Evolutionary conservation across 2,888 invertebrate genomes (phyloP).

Genomic region (Coelinius sp.): DNA sequence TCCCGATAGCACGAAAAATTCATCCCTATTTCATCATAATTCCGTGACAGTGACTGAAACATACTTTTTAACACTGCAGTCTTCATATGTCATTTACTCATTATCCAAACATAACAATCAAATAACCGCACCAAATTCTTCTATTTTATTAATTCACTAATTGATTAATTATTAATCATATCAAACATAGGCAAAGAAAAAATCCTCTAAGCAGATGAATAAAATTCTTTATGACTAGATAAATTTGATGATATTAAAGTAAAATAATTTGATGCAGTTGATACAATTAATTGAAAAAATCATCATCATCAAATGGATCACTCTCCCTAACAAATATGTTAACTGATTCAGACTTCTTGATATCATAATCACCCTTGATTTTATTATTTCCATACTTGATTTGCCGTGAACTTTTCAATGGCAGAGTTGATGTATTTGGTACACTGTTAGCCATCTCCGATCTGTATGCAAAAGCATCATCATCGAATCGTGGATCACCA

Average conservation of each 20-base stretch:
- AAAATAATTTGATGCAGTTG: background rate
- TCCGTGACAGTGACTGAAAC: background rate
- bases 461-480: constrained; percentile 64
- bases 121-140: background rate
- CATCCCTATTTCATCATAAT: background rate
- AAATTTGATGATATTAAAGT: background rate
- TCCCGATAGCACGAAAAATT: background rate
- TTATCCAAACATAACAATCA: constrained; percentile 15
- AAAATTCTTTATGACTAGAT: constrained; percentile 9
- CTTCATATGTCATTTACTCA: background rate
- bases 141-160: background rate
- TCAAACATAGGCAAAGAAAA: background rate
- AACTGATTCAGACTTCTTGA: constrained; percentile 90
- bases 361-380: constrained; percentile 75
- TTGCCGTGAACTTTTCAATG: constrained; percentile 64
- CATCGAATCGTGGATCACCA: constrained; percentile 63
- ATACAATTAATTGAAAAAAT: constrained; percentile 78
- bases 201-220: background rate
- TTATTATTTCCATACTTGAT: constrained; percentile 68
- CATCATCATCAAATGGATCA: constrained; percentile 92
- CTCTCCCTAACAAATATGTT: constrained; percentile 90
- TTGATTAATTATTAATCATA: background rate
- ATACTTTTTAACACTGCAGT: background rate
- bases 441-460: constrained; percentile 66
- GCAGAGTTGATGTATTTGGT: constrained; percentile 56